Base-by-base conservation (phyloP, 2,113 vertebrate genomes). In the Ophthalmolycus amberensis region DNA sequence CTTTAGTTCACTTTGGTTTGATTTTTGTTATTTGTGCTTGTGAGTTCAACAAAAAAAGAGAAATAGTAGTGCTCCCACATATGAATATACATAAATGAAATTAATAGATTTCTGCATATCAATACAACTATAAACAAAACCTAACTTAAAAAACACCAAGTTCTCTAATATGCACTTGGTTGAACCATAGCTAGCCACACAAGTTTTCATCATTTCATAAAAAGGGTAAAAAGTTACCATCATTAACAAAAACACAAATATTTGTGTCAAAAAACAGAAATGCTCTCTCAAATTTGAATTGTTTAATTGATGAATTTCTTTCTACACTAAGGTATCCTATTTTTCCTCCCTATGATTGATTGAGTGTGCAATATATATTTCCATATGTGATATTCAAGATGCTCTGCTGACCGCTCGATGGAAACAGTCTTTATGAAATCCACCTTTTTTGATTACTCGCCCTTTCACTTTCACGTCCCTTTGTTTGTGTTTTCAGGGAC, bases 401-500 rank as follows among this genome's bases (percentile, higher is more conserved):
- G 34, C n/a, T 65, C 42, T 63, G 69, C 73, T 63, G 58, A 69
- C 80, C 32, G 32, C 73, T 72, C 42, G 29, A 77, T 83, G 72
- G 64, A 77, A 80, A 73, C 71, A 29, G 44, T 68, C 75, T 67
- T 22, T 60, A 69, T 79, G 32, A 29, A 74, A 70, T 74, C 32
- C 6, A 12, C n/a, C 54, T 3, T 12, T 58, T 27, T 75, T 40
- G 40, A n/a, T 62, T 44, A 20, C 56, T 44, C 12, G 14, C 60
- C 63, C 46, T 59, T 63, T 75, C 52, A 18, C 18, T 64, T 50
- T 77, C 27, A 54, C 52, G 10, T 79, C 20, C 15, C 20, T 82
- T 32, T 90, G 74, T 80, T 66, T 87, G 58, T 85, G 71, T 79
- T 78, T 29, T 52, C 85, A 94, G 93, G 93, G 93, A 27, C 80